Evolutionary conservation across 2,113 vertebrate genomes (phyloP), one percentile per base, ranked within the genome.

Genomic region (Oceanites oceanicus): DNA sequence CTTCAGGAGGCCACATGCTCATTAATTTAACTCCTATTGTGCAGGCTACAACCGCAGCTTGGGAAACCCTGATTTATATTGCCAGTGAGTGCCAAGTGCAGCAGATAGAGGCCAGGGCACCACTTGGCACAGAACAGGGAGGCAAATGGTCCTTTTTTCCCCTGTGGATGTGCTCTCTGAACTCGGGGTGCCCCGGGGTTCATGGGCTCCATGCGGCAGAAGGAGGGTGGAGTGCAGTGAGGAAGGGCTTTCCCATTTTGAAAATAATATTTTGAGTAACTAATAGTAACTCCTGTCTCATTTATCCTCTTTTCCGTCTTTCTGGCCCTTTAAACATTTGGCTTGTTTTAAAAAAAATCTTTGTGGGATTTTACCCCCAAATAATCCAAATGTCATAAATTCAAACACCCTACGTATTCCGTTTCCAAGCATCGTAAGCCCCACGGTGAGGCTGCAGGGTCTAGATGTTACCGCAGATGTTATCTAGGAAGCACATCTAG

Each of bases 161-260:
- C 21, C 22, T 2, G 2, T 15, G 23, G 67, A 47, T 61, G 20
- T 67, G 40, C 19, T 84, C 23, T 52, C 78, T 73, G 52, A 70
- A 81, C 71, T 52, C 42, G 20, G 30, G 45, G 27, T 6, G 30
- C 18, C 44, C 10, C 13, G 2, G 44, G 40, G 36, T 73, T 73
- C 47, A 29, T 10, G 21, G 27, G 9, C 62, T 76, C 53, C 45
- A n/a, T 0, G 0, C 1, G 6, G 38, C 32, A 56, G 36, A n/a
- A 71, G 26, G 44, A 74, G 26, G 30, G n/a, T 58, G 55, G 32
- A 71, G 26, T 4, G 13, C 10, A 34, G 9, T 1, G 2, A 75
- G 27, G 34, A 79, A 92, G n/a, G 16, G 15, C 11, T 70, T 88
- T 86, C 36, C 27, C 10, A 14, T 34, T 81, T 77, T 76, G 15